These are phyloP conservation scores for Andrena trimmerana DNA, from an alignment of 2,888 invertebrate genomes.

Conservation along the genomic window DNA sequence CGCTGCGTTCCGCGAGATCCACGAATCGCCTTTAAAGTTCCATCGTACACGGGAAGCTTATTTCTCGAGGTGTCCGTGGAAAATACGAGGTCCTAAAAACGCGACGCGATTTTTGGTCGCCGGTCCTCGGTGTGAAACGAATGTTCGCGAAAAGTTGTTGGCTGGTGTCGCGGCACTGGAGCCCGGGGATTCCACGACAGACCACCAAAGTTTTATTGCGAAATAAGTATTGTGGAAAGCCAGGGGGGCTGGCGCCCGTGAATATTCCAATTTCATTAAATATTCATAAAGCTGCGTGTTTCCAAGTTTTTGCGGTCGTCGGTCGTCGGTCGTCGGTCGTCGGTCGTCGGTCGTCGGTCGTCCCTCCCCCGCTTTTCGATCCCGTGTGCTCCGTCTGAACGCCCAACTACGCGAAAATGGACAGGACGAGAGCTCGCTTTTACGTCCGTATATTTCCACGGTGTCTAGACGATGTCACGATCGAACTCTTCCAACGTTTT, in stretches of 20 bases:
- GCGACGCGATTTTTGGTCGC: slow-evolving; percentile 13
- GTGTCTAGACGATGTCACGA: not conserved
- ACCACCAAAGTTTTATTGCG: slow-evolving; percentile 60
- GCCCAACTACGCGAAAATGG: slow-evolving; percentile 20
- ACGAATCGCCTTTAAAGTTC: not conserved
- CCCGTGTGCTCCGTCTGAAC: slow-evolving; percentile 19
- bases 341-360: not conserved
- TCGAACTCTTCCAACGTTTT: not conserved
- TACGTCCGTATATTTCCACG: not conserved
- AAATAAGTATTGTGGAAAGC: slow-evolving; percentile 65
- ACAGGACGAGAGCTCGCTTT: not conserved
- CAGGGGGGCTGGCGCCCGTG: slow-evolving; percentile 42
- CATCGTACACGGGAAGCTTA: not conserved
- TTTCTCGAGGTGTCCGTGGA: not conserved
- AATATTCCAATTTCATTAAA: slow-evolving; percentile 72
- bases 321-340: not conserved
- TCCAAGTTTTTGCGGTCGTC: slow-evolving; percentile 43
- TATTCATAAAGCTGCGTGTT: slow-evolving; percentile 66
- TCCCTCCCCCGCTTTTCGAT: not conserved
- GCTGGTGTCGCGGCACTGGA: not conserved
- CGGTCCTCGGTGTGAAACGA: slow-evolving; percentile 37
- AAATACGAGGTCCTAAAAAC: slow-evolving; percentile 25
- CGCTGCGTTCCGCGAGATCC: not conserved
- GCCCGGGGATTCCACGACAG: slow-evolving; percentile 22
- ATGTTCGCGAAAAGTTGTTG: slow-evolving; percentile 40